Conservation (phyloP, 2,113 vertebrate genomes). For the Corythornis vintsioides region DNA sequence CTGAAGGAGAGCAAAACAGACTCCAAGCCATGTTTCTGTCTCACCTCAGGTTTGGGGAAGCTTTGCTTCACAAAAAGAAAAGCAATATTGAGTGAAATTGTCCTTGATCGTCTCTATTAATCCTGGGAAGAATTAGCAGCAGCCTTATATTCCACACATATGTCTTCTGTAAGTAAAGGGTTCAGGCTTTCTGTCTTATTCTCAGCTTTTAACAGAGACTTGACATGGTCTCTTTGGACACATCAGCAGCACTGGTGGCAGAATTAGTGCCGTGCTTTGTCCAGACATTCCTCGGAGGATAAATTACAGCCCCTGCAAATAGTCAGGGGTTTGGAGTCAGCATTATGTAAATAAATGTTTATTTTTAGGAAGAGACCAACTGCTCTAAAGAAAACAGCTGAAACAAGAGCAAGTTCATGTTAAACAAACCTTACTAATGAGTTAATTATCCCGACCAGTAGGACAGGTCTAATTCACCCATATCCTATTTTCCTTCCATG, state of each 20-base stretch:
- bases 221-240: not conserved
- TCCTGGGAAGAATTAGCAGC: constrained; percentile 45
- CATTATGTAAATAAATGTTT: constrained; percentile 15
- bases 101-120: constrained; percentile 41
- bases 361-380: not conserved
- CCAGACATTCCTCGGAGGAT: not conserved
- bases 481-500: not conserved
- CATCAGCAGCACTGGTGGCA: constrained; percentile 5
- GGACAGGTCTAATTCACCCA: not conserved
- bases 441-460: not conserved
- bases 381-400: not conserved
- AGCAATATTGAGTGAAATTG: not conserved
- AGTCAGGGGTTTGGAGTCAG: not conserved
- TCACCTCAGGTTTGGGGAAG: constrained; percentile 1
- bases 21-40: not conserved
- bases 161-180: constrained; percentile 18
- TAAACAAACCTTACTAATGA: not conserved
- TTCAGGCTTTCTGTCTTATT: not conserved
- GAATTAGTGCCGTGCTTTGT: constrained; percentile 26
- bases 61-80: not conserved
- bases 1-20: not conserved
- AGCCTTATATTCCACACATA: constrained; percentile 9
- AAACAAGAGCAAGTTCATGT: not conserved
- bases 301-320: not conserved
- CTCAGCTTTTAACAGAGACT: constrained; percentile 11